Percentiles rank a stretch among this genome's conserved stretches.
Evolutionary conservation across 2,113 vertebrate genomes (phyloP).

Genomic region (Ictalurus punctatus): DNA sequence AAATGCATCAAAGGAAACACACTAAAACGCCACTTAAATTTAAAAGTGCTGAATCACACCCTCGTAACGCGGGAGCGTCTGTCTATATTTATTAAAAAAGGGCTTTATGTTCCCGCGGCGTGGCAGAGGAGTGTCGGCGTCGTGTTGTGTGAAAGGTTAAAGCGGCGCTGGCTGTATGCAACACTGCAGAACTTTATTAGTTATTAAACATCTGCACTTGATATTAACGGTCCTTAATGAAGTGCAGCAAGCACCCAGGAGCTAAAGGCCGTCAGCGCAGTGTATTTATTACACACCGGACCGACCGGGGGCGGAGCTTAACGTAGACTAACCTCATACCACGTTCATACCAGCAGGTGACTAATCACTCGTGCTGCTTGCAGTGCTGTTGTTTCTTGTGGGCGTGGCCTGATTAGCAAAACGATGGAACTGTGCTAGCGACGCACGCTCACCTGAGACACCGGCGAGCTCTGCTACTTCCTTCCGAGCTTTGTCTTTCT

Average conservation of each 20-base stretch:
- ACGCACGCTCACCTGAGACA: no score
- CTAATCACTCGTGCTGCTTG: background rate
- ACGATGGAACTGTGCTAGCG: no score
- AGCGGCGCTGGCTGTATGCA: background rate
- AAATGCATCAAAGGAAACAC: conserved; percentile 26
- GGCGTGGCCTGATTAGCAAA: background rate
- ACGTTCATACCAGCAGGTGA: background rate
- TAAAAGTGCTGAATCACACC: conserved; percentile 32
- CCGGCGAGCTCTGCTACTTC: no score
- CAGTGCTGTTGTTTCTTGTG: background rate
- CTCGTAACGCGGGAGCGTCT: background rate
- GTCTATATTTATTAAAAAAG: background rate
- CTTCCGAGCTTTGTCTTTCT: no score
- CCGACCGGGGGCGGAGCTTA: background rate
- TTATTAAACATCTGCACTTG: background rate
- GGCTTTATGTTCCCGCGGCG: background rate
- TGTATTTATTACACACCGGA: background rate
- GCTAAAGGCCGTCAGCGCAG: background rate
- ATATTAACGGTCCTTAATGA: background rate
- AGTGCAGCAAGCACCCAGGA: background rate
- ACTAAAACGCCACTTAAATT: conserved; percentile 24
- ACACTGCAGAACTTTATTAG: background rate
- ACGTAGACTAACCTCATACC: background rate
- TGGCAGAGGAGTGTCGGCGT: background rate
- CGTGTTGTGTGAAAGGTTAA: background rate